Conservation (phyloP, 1,140 invertebrate species). For the Homarus americanus region DNA sequence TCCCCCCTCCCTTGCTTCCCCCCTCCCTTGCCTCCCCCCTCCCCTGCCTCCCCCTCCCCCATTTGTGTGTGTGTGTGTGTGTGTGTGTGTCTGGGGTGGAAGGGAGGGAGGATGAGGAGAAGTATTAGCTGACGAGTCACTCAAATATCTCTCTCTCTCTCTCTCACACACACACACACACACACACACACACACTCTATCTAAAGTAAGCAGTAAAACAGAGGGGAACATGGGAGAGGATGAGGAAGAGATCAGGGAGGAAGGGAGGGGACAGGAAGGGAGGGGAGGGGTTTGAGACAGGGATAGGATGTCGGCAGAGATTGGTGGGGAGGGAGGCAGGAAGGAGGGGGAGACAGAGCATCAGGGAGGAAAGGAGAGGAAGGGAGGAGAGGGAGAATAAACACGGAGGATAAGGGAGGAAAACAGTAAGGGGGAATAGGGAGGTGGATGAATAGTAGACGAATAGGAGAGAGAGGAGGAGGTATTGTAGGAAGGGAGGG, state of each 20-base stretch:
- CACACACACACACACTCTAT: slow-evolving; percentile 1
- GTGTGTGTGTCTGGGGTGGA: no score
- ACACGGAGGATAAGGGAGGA: no score
- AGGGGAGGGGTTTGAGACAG: background rate
- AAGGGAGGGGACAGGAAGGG: background rate
- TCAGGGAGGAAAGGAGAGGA: no score
- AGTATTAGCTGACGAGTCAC: no score
- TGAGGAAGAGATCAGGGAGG: background rate
- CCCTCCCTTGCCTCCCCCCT: no score
- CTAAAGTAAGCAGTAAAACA: background rate
- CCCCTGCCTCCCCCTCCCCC: no score
- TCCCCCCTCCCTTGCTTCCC: no score
- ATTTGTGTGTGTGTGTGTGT: no score
- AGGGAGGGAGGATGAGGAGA: no score
- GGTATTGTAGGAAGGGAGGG: background rate
- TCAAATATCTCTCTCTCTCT: no score
- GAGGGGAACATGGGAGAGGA: background rate
- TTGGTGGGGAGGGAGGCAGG: background rate
- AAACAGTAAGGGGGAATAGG: background rate
- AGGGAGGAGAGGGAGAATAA: no score
- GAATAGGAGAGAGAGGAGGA: background rate
- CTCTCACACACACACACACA: slow-evolving; percentile 14
- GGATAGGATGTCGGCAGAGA: background rate
- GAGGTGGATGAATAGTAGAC: no score
- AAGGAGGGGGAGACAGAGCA: background rate